Evolutionary conservation across 1,140 invertebrate species (phyloP), one percentile per base, ranked within the genome.

Genomic region (Sitophilus oryzae): DNA sequence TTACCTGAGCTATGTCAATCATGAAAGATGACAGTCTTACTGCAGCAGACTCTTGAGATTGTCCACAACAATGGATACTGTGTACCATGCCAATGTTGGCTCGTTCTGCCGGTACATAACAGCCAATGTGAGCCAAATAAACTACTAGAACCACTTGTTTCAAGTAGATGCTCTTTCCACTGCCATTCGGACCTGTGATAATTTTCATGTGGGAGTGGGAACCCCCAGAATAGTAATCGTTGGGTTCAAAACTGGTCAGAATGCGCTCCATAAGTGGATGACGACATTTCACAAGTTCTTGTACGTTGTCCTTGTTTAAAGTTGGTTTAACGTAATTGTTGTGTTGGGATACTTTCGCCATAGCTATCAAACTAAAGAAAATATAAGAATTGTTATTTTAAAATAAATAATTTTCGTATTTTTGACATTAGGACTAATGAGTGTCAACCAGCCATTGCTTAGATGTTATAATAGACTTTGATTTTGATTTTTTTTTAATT

Each of bases 141-240:
- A 83, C 76, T 37, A 91, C 81, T 2, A 91, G 64, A 1, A 83
- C 85, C 8, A 84, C 75, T 73, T 91, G 88, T 74, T 92, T 94
- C 59, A 96, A 76, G 68, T 92, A 96, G 19, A 94, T 81, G 61
- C 88, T 94, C 73, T 97, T 97, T 0, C 93, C 93, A 68, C 89
- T 90, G 6, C 89, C 82, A 73, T 96, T 96, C 1, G 92, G 89
- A 1, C 89, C 90, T 1, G 89, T 92, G 10, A 96, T 66, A 21
- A 96, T 77, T 67, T 89, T 89, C 1, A 93, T 77, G 49, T 79
- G 77, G 9, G 79, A 77, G 8, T 72, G 62, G 6, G 73, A 66
- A 1, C 67, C 64, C 10, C 78, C 79, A 37, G 83, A 84, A 37
- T 70, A 60, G 1, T 79, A 79, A 63, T 86, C 79, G 70, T 93